These are phyloP conservation scores for Polyploca ridens DNA, from an alignment of 2,888 invertebrate genomes.

Conservation along the genomic window DNA sequence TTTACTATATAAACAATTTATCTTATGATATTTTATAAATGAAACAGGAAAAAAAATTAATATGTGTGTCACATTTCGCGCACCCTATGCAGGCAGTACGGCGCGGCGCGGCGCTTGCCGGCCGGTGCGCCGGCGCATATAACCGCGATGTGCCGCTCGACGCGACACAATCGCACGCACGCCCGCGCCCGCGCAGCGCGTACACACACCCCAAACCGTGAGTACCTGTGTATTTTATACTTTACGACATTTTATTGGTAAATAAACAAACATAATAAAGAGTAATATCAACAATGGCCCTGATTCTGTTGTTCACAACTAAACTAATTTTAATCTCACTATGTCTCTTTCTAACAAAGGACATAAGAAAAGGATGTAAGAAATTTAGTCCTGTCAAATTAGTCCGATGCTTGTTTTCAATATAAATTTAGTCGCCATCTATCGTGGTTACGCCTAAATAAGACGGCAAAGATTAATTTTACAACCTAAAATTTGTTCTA, in stretches of 20 bases:
- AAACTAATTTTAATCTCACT: no score
- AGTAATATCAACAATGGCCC: not conserved
- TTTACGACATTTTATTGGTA: conserved; percentile 10
- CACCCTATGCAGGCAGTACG: conserved; percentile 60
- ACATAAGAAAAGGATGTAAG: no score
- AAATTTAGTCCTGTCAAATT: no score
- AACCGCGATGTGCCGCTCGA: conserved; percentile 57
- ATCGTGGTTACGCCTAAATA: no score
- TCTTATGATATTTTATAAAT: conserved; percentile 14
- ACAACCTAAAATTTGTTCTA: no score
- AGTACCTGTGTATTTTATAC: conserved; percentile 48
- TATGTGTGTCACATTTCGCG: conserved; percentile 37
- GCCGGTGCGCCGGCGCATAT: conserved; percentile 65
- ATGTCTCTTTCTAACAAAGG: no score
- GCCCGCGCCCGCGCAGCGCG: conserved; percentile 47
- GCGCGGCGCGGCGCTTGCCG: conserved; percentile 19
- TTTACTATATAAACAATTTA: no score
- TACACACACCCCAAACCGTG: conserved; percentile 54
- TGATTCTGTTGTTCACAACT: no score
- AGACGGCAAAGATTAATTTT: no score
- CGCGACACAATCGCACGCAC: conserved; percentile 67
- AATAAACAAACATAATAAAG: conserved; percentile 1
- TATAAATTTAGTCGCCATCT: no score
- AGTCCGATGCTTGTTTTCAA: no score
- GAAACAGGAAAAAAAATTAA: conserved; percentile 45